phyloP scores from a whole-genome alignment of 2,888 invertebrate species.

The Dicranocentrus wangi region DNA sequence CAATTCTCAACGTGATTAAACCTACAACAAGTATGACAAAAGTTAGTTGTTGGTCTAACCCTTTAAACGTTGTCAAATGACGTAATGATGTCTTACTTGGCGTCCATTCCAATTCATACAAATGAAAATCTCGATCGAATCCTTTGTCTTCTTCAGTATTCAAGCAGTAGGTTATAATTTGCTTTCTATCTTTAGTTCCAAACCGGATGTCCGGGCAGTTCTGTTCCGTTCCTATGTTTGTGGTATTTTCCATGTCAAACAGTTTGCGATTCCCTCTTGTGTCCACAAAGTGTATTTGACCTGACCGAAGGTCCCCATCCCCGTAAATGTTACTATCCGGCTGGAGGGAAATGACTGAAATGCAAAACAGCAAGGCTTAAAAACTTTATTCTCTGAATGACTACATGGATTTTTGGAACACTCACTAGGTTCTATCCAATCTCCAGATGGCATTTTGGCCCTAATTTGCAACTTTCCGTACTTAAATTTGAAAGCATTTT shows the following conservation, averaged over 20 bases:
- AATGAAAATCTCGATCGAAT: constrained; percentile 58
- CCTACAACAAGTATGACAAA: too few relatives aligned
- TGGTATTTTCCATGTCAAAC: constrained; percentile 10
- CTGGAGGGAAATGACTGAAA: constrained; percentile 59
- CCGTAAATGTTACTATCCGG: constrained; percentile 43
- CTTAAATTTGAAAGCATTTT: constrained; percentile 51
- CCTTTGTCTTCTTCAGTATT: constrained; percentile 46
- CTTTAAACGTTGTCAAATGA: constrained; percentile 1
- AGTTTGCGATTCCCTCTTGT: constrained; percentile 61
- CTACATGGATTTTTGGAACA: background rate
- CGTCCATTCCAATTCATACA: constrained; percentile 64
- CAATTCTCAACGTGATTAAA: constrained; percentile 56
- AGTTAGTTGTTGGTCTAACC: too few relatives aligned
- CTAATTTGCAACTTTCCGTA: constrained; percentile 61
- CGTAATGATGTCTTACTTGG: constrained; percentile 56
- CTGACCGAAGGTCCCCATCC: constrained; percentile 39
- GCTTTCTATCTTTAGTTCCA: constrained; percentile 38
- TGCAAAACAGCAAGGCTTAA: too few relatives aligned
- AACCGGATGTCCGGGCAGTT: constrained; percentile 61
- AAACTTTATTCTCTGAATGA: background rate
- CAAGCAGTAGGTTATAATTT: constrained; percentile 40
- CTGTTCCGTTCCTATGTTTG: constrained; percentile 53
- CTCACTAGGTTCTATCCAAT: constrained; percentile 65
- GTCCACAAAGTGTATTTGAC: constrained; percentile 60
- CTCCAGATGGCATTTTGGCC: constrained; percentile 66